phyloP scores from a whole-genome alignment of 1,140 invertebrate species.

The Berghia stephanieae region DNA sequence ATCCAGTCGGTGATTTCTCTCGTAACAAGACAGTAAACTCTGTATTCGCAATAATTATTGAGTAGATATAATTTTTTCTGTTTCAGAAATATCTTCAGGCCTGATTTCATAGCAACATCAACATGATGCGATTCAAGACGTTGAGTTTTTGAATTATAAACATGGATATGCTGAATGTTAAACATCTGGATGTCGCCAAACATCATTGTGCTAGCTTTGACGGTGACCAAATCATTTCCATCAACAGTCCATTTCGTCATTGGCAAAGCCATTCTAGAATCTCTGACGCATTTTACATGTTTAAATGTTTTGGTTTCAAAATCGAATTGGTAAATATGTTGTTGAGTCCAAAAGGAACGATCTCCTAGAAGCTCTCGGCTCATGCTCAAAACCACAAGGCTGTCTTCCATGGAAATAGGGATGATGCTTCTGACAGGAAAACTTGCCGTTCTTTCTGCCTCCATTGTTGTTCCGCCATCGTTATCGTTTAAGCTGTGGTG shows the following conservation, averaged over 20 bases:
- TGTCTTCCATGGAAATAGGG: conserved; percentile 10
- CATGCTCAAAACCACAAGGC: conserved; percentile 27
- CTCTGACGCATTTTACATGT: not conserved
- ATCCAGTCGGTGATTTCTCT: not conserved
- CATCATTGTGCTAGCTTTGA: conserved; percentile 29
- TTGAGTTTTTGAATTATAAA: conserved; percentile 8
- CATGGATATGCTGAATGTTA: conserved; percentile 15
- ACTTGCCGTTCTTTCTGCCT: no score
- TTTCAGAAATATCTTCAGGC: conserved; percentile 14
- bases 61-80: not conserved
- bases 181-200: not conserved
- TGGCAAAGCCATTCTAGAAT: not conserved
- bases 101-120: conserved; percentile 21
- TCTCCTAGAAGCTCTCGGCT: not conserved
- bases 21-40: conserved; percentile 3
- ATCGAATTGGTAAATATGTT: conserved; percentile 16
- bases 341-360: conserved; percentile 1
- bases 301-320: not conserved
- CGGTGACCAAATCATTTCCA: conserved; percentile 12
- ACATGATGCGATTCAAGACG: not conserved
- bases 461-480: no score
- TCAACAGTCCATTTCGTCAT: conserved; percentile 27
- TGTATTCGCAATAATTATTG: not conserved
- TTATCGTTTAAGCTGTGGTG: no score
- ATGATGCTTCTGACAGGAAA: conserved; percentile 27